A percentile compares a stretch with the other conserved stretches of the same genome.
phyloP scores from a whole-genome alignment of 2,113 vertebrate genomes.

The Gasterosteus aculeatus region DNA sequence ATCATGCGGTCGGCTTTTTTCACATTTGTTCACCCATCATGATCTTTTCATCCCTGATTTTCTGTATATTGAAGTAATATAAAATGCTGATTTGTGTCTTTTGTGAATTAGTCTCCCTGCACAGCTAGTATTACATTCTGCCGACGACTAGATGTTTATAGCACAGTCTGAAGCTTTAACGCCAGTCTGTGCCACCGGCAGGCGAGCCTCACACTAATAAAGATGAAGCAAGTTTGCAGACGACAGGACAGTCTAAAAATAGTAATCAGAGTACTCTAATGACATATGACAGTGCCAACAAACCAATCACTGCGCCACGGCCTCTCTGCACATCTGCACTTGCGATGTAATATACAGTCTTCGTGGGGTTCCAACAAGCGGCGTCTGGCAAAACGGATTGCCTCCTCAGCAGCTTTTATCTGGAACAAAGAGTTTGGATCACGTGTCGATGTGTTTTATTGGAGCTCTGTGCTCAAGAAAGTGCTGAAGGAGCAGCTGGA shows the following conservation, averaged over 20 bases:
- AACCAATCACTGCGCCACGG: too few species aligned
- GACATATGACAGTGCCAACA: not conserved
- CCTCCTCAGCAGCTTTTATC: too few species aligned
- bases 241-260: not conserved
- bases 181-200: not conserved
- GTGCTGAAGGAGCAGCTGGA: too few species aligned
- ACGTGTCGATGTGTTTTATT: too few species aligned
- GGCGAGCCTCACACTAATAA: not conserved
- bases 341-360: too few species aligned
- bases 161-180: not conserved
- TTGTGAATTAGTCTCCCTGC: constrained; percentile 10
- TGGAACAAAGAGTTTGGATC: too few species aligned
- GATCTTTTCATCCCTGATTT: constrained; percentile 40
- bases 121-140: constrained; percentile 19
- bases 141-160: constrained; percentile 3
- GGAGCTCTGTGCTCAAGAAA: too few species aligned
- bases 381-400: not conserved
- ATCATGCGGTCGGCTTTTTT: constrained; percentile 5
- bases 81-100: constrained; percentile 40
- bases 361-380: too few species aligned
- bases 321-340: too few species aligned
- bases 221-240: not conserved
- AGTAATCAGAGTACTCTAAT: not conserved
- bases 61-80: constrained; percentile 59
- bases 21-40: constrained; percentile 15